Base-by-base conservation (phyloP, 1,140 invertebrate genomes). In the Magallana ariakensis region DNA sequence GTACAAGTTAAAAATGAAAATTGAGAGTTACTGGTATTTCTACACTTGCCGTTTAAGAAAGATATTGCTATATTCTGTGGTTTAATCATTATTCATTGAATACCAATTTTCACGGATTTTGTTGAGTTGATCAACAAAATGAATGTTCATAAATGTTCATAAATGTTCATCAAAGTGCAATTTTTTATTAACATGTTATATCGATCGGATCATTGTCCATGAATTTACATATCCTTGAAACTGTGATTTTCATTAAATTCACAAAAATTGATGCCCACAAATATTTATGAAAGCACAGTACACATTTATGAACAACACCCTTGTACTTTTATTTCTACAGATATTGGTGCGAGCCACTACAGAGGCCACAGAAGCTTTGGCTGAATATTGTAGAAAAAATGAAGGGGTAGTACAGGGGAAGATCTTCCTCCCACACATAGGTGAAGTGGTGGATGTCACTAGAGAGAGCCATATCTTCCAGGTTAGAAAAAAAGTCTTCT, bases 381-480 rank as follows among this genome's bases (percentile, higher is more conserved):
- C 95, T 15, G 95, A 96, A 26, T 96, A 96, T 91, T 95, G 96
- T 94, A 54, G 94, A 95, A 95, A 94, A 95, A 96, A 92, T n/a
- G 90, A 70, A 94, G 96, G 87, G 22, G 91, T 94, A 62, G 92
- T 95, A 84, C 93, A 95, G 89, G 94, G 94, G 0, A 91, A 91
- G 91, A 96, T 99, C 0, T 99, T 98, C 94, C 96, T 97, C 9
- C 99, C 99, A 0, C 95, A 94, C 13, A 96, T 96, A 83, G 97
- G 97, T 0, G 98, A 99, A 93, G 96, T 96, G 1, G 96, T 99
- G 6, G 98, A 99, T 95, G 98, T 97, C 0, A 99, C 99, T 0
- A 99, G 98, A 0, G 99, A 99, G 95, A 98, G 97, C 7, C 98
- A 99, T 92, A 99, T 99, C 92, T 99, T 99, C 94, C 99, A 99